A percentile compares a stretch with the other conserved stretches of the same genome.
Conservation (phyloP, 2,113 vertebrate species). For the Antennarius striatus region DNA sequence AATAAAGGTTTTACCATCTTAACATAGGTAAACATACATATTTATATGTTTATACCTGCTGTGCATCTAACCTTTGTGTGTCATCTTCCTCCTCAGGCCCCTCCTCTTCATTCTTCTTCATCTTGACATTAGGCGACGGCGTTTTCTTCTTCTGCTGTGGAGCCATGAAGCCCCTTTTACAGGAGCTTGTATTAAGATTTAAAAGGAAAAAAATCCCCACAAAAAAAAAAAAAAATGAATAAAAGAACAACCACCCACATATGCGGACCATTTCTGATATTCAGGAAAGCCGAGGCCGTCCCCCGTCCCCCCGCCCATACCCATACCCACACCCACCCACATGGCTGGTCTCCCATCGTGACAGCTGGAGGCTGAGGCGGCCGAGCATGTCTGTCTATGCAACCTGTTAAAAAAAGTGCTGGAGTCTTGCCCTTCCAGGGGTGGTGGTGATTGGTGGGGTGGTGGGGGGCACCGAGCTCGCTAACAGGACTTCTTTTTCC, state of each 20-base stretch:
- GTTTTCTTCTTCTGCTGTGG: slow-evolving; percentile 50
- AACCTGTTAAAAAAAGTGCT: slow-evolving; percentile 92
- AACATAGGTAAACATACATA: no score
- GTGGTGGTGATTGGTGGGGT: slow-evolving; percentile 19
- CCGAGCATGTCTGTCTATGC: slow-evolving; percentile 93
- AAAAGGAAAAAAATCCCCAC: not conserved
- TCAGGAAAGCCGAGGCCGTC: slow-evolving; percentile 96
- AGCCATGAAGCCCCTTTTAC: slow-evolving; percentile 53
- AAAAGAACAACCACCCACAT: slow-evolving; percentile 69
- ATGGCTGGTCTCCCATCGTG: slow-evolving; percentile 87
- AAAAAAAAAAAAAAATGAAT: not conserved
- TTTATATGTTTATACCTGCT: no score
- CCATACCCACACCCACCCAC: slow-evolving; percentile 18
- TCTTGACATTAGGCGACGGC: slow-evolving; percentile 88
- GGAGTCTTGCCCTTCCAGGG: slow-evolving; percentile 82
- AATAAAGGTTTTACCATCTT: no score
- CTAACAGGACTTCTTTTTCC: slow-evolving; percentile 56
- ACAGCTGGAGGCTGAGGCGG: slow-evolving; percentile 69
- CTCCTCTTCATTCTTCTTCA: slow-evolving; percentile 94
- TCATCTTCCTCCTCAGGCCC: slow-evolving; percentile 81
- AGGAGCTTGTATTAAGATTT: slow-evolving; percentile 50
- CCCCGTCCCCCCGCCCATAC: slow-evolving; percentile 69
- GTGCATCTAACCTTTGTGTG: not conserved
- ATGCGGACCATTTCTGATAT: slow-evolving; percentile 94
- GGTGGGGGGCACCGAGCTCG: slow-evolving; percentile 69